Evolutionary conservation across 2,113 vertebrate genomes (phyloP).

Genomic region (Vicugna pacos): DNA sequence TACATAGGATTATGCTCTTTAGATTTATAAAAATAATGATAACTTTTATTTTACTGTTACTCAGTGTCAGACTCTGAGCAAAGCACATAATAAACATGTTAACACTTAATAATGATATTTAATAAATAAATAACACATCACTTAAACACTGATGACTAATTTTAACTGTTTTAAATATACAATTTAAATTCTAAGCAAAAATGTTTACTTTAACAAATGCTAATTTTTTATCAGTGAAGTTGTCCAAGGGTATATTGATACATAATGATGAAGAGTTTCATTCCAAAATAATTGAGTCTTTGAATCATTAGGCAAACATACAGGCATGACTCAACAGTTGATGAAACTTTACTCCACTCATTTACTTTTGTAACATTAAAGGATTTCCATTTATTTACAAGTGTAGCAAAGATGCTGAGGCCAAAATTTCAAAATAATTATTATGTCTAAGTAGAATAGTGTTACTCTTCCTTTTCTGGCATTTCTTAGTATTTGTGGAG

Average conservation of each 20-base stretch:
- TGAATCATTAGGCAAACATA: conserved; percentile 25
- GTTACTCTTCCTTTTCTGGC: neutral
- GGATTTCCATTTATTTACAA: neutral
- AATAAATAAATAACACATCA: neutral
- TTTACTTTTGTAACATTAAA: conserved; percentile 36
- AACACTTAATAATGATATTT: neutral
- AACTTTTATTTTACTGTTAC: neutral
- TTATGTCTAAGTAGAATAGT: neutral
- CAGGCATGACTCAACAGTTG: neutral
- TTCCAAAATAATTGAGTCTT: conserved; percentile 19
- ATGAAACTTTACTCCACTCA: neutral
- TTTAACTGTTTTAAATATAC: conserved; percentile 16
- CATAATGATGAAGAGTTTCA: neutral
- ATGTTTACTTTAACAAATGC: conserved; percentile 7
- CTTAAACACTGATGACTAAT: neutral
- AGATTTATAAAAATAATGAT: conserved; percentile 12
- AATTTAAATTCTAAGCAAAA: conserved; percentile 45
- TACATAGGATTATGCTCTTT: neutral
- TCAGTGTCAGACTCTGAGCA: neutral
- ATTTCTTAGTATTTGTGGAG: neutral
- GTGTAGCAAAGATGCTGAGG: neutral
- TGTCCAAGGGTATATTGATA: neutral
- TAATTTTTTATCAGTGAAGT: conserved; percentile 46
- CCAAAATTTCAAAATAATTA: conserved; percentile 5
- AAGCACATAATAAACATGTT: neutral